Evolutionary conservation across 1,140 invertebrate species (phyloP), one percentile per base, ranked within the genome.

Genomic region (Augochlora pura): DNA sequence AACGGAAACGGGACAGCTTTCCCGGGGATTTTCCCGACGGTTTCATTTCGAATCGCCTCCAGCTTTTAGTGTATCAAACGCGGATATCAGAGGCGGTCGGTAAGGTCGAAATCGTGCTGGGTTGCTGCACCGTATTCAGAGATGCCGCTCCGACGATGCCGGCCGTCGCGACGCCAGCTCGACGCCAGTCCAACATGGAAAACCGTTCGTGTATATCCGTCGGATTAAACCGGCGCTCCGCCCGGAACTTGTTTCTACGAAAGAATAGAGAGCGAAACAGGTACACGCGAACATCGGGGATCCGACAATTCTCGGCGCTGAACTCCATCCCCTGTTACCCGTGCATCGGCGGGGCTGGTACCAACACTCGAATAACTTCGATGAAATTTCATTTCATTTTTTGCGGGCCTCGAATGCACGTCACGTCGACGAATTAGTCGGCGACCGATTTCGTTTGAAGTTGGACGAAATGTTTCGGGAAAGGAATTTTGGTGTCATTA

Each of bases 41-140:
- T 5, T 2, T 9, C 0, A 16, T 52, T 46, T 12, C 46, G 9
- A 62, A 27, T 77, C 9, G 46, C 0, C 32, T 7, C n/a, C 18
- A 23, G 18, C 10, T 7, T 16, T 68, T 9, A 6, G 7, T 54
- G 49, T 73, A 78, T 73, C 49, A 71, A 52, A 72, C 5, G 57
- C 60, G 67, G 57, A 77, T 77, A 78, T 73, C 27, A 18, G 16
- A 66, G 3, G 8, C 79, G 32, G 84, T 86, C 84, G 84, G 74
- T 86, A 86, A 86, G 21, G 76, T 54, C 23, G 75, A 67, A 60
- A 12, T 12, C 66, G 49, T 46, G 57, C n/a, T 39, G 14, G 54
- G 64, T 60, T 78, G 59, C 71, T 77, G 38, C 54, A 38, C 12
- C 49, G 39, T 75, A 69, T 77, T 71, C 72, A 84, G 74, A 82